Evolutionary conservation across 1,140 invertebrate species (phyloP).

Genomic region (Sitophilus oryzae): DNA sequence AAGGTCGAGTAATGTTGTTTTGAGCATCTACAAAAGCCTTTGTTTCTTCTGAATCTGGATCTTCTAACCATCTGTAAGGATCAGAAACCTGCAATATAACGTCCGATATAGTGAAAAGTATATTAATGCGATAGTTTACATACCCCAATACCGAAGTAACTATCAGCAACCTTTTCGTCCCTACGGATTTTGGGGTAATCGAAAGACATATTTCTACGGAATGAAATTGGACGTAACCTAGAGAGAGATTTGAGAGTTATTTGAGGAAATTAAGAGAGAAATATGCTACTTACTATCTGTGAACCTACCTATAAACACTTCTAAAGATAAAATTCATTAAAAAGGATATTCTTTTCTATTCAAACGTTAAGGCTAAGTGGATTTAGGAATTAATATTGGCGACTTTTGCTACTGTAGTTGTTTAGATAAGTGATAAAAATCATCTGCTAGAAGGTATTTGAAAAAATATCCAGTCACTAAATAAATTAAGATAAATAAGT

Average conservation of each 20-base stretch:
- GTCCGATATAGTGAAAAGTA: slow-evolving; percentile 2
- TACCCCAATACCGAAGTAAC: slow-evolving; percentile 80
- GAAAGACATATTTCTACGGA: slow-evolving; percentile 24
- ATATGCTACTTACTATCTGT: neutral
- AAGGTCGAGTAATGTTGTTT: slow-evolving; percentile 84
- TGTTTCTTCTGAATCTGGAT: slow-evolving; percentile 89
- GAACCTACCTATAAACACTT: neutral
- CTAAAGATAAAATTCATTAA: neutral
- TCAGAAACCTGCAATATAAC: slow-evolving; percentile 64
- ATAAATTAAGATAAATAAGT: too few relatives aligned
- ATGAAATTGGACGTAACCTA: neutral
- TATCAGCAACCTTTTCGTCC: slow-evolving; percentile 72
- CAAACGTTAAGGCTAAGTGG: neutral
- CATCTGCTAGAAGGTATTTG: too few relatives aligned
- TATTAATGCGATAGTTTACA: slow-evolving; percentile 31
- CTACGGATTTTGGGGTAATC: slow-evolving; percentile 69
- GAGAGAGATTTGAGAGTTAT: too few relatives aligned
- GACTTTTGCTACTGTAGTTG: too few relatives aligned
- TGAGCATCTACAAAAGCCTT: slow-evolving; percentile 87
- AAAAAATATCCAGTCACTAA: too few relatives aligned
- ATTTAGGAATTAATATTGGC: slow-evolving; percentile 8
- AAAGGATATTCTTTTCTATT: neutral
- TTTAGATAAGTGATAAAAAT: too few relatives aligned
- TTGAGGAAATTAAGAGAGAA: neutral
- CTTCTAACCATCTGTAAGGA: slow-evolving; percentile 95